Base-by-base conservation (phyloP, 2,113 vertebrate species). In the Falcunculus frontatus region DNA sequence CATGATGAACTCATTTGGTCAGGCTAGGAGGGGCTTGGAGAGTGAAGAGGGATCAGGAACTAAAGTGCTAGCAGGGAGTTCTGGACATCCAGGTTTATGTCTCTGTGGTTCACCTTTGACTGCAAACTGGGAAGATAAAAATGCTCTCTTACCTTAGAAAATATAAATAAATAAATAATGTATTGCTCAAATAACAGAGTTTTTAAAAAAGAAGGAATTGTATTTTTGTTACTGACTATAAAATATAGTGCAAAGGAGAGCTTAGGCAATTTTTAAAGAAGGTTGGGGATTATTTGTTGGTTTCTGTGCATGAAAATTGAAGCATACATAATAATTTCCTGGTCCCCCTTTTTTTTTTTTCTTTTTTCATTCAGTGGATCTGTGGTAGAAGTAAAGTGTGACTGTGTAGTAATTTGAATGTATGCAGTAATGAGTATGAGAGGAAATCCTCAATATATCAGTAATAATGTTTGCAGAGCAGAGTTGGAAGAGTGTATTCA, bases 241-340 rank as follows among this genome's bases (percentile, higher is more conserved):
- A 63, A 74, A 84, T 42, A 14, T 3, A 35, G 35, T n/a, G 10
- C 27, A 46, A 46, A 76, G 27, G 69, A 84, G 32, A 50, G 15
- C 10, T 60, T 56, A 64, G 21, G 15, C 77, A 47, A 6, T 80
- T 90, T 76, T 74, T 32, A 62, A 62, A 52, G 59, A 42, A 83
- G 13, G 0, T 42, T 69, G 11, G 7, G 11, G 8, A 18, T 49
- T 44, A 8, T 55, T 84, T 47, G 9, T 39, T 92, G 6, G 6
- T 73, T 93, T 89, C 46, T 50, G 10, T 89, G 21, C 26, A n/a
- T 10, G 6, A 64, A 76, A 29, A 52, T 65, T 63, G 82, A 77
- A 80, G 22, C 8, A 29, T 65, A 7, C 1, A 0, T 52, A 53
- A 41, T 64, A 1, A 41, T 67, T 32, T 57, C 3, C 0, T 11